A percentile compares a stretch with the other conserved stretches of the same genome.
phyloP scores from a whole-genome alignment of 2,113 vertebrate species.

The Taurulus bubalis region DNA sequence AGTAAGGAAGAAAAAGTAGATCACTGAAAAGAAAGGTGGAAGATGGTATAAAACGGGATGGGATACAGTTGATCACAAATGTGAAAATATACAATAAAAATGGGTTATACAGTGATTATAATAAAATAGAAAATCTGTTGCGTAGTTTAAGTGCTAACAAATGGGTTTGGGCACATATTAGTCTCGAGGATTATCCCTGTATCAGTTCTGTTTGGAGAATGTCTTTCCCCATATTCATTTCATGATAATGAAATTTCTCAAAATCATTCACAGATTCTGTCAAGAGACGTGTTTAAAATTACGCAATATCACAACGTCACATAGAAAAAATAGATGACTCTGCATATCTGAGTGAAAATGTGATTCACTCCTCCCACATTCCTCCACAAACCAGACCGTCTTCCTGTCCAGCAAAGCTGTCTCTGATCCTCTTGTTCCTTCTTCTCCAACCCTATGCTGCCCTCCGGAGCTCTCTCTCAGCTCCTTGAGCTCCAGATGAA shows the following conservation, averaged over 20 bases:
- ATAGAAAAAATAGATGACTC: constrained; percentile 41
- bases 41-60: constrained; percentile 25
- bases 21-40: constrained; percentile 37
- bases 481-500: constrained; percentile 76
- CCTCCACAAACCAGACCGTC: constrained; percentile 58
- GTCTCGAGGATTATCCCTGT: neutral
- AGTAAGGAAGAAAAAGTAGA: constrained; percentile 31
- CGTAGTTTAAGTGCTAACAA: constrained; percentile 1
- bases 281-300: constrained; percentile 6
- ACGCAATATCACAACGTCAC: constrained; percentile 10
- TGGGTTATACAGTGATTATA: neutral
- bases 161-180: constrained; percentile 11
- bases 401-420: constrained; percentile 55
- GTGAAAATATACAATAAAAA: constrained; percentile 5
- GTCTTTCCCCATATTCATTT: neutral
- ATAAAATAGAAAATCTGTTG: constrained; percentile 27
- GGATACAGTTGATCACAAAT: constrained; percentile 19
- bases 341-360: constrained; percentile 42
- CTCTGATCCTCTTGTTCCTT: constrained; percentile 67
- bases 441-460: constrained; percentile 53
- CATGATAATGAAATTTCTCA: neutral
- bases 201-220: neutral
- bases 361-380: constrained; percentile 41
- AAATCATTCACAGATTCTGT: constrained; percentile 17
- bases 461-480: constrained; percentile 50